Evolutionary conservation across 2,888 invertebrate genomes (phyloP), one percentile per base, ranked within the genome.

Genomic region (Pollenia amentaria): DNA sequence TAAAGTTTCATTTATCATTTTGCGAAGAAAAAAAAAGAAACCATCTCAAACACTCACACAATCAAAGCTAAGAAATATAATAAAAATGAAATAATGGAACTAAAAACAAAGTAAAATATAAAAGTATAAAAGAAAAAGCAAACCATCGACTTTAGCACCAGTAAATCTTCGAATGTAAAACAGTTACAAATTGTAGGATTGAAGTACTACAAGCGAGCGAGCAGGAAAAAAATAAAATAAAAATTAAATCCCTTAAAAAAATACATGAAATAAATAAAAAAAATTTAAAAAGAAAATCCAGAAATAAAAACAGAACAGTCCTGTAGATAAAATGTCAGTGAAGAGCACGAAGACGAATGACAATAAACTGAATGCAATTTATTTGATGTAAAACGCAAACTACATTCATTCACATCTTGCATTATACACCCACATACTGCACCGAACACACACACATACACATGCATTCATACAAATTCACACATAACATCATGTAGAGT

Each of bases 1-100:
- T 92, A 92, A 91, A 92, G 92, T 91, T 92, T 91, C 92, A 92
- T 92, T 92, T 92, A 92, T 92, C 92, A 92, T 89, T 91, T 73
- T 76, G 48, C 64, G 42, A 72, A 85, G 38, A 65, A 84, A 82
- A 62, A 9, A 76, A 77, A 55, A 44, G n/a, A 73, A 80, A 53
- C 38, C 40, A 57, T n/a, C 42, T 7, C 11, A 3, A 16, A 60
- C 57, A 55, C 55, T 48, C 62, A 62, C 40, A 51, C 62, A 40
- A 18, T 11, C 40, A 40, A 38, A 72, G 16, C 53, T 12, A 11
- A 78, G 21, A 72, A 64, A 81, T 21, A 62, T 29, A 29, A 29
- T 29, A 29, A 29, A 51, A 55, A 57, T 21, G 40, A 62, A 64
- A 64, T 48, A 48, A 53, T 42, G 38, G 73, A 55, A 57, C 60